These are phyloP conservation scores for Drosophila paulistorum DNA, from an alignment of 1,140 invertebrate genomes.

Conservation along the genomic window DNA sequence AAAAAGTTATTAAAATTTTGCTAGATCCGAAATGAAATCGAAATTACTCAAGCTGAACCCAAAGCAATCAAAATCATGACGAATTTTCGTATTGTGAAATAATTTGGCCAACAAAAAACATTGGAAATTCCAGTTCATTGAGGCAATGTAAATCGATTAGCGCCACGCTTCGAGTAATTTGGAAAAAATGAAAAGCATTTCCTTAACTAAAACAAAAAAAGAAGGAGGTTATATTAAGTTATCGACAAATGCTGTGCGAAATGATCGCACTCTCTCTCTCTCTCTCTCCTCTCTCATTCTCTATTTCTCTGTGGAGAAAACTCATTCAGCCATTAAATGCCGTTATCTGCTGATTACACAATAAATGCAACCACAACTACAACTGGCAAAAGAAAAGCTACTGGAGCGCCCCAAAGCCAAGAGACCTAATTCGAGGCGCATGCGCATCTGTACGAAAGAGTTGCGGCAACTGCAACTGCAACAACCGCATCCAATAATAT, in stretches of 20 bases:
- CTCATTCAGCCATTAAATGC: conserved; percentile 81
- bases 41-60: conserved; percentile 33
- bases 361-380: conserved; percentile 66
- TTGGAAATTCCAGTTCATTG: conserved; percentile 22
- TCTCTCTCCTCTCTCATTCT: conserved; percentile 18
- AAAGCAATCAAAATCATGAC: conserved; percentile 48
- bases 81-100: conserved; percentile 53
- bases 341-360: conserved; percentile 80
- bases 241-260: conserved; percentile 41
- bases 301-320: conserved; percentile 32
- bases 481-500: conserved; percentile 47
- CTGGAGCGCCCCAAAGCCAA: conserved; percentile 63
- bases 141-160: conserved; percentile 58
- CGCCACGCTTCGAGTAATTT: conserved; percentile 45
- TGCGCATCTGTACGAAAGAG: conserved; percentile 38
- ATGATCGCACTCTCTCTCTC: no score
- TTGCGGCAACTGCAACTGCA: conserved; percentile 24
- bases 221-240: conserved; percentile 54
- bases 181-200: neutral
- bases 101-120: conserved; percentile 48
- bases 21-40: conserved; percentile 37
- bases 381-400: conserved; percentile 44
- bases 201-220: conserved; percentile 13
- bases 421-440: conserved; percentile 73
- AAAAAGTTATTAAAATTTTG: conserved; percentile 9